Evolutionary conservation across 2,888 invertebrate genomes (phyloP).

Genomic region (Brachypalpus laphriformis): DNA sequence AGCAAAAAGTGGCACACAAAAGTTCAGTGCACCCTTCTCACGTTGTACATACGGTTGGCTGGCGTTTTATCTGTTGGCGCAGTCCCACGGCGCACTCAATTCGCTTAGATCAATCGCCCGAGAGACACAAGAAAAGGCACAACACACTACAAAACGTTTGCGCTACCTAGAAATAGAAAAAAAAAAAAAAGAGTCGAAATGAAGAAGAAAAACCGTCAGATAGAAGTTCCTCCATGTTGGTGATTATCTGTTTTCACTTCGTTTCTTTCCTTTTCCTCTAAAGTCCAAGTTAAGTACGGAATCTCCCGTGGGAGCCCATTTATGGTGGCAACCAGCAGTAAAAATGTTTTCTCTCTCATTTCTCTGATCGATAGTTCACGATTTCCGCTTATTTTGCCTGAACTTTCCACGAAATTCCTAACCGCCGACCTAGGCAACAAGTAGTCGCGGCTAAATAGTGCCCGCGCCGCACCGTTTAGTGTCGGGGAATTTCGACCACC

Average conservation of each 20-base stretch:
- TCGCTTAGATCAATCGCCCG: slow-evolving; percentile 39
- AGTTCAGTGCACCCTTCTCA: slow-evolving; percentile 57
- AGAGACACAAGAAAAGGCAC: slow-evolving; percentile 19
- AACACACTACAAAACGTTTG: slow-evolving; percentile 10
- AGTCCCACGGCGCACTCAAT: slow-evolving; percentile 24
- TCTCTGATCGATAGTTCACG: slow-evolving; percentile 52
- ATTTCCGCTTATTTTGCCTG: slow-evolving; percentile 43
- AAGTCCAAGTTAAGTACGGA: not conserved
- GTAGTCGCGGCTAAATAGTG: not conserved
- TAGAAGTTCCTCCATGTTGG: slow-evolving; percentile 9
- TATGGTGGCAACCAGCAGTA: slow-evolving; percentile 13
- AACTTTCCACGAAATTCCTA: slow-evolving; percentile 51
- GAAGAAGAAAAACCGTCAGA: slow-evolving; percentile 1
- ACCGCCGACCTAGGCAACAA: slow-evolving; percentile 39
- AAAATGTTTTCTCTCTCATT: slow-evolving; percentile 13
- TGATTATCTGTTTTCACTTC: slow-evolving; percentile 16
- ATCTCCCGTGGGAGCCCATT: slow-evolving; percentile 37
- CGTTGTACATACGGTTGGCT: not conserved
- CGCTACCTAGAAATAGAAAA: slow-evolving; percentile 17
- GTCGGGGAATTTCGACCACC: slow-evolving; percentile 12
- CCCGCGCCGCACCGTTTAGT: slow-evolving; percentile 1
- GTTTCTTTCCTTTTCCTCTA: not conserved
- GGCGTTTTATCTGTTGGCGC: slow-evolving; percentile 3
- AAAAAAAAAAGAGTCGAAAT: not conserved
- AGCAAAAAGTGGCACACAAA: slow-evolving; percentile 57